Conservation (phyloP, 2,797 vertebrate genomes). For the Rhinogobio ventralis region DNA sequence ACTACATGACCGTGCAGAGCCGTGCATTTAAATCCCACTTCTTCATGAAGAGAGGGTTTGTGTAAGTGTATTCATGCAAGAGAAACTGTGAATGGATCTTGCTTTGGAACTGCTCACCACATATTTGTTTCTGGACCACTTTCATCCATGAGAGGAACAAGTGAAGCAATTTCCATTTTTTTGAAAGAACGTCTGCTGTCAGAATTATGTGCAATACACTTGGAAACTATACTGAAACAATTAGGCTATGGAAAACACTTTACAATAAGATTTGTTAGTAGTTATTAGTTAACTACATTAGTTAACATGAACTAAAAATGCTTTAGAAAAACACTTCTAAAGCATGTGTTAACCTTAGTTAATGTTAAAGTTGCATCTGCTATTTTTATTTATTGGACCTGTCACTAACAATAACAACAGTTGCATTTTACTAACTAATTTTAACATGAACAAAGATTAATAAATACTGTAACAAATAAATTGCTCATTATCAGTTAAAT, state of each 20-base stretch:
- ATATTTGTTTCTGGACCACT: conserved; percentile 45
- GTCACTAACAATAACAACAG: no score
- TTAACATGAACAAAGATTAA: neutral
- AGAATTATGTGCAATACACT: neutral
- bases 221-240: neutral
- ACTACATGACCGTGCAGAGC: conserved; percentile 22
- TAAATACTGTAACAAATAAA: neutral
- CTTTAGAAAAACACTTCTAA: neutral
- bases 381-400: no score
- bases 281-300: no score
- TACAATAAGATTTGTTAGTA: no score
- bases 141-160: neutral
- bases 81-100: neutral
- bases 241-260: no score
- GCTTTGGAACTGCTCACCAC: neutral
- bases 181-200: neutral
- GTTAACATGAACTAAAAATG: neutral
- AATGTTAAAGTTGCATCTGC: no score
- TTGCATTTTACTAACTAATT: no score
- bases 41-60: neutral
- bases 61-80: conserved; percentile 1
- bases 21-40: conserved; percentile 12
- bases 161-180: neutral
- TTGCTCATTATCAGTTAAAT: neutral
- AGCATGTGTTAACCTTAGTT: neutral